Evolutionary conservation across 2,797 vertebrate species (phyloP), one percentile per base, ranked within the genome.

Genomic region (Onychomys torridus): DNA sequence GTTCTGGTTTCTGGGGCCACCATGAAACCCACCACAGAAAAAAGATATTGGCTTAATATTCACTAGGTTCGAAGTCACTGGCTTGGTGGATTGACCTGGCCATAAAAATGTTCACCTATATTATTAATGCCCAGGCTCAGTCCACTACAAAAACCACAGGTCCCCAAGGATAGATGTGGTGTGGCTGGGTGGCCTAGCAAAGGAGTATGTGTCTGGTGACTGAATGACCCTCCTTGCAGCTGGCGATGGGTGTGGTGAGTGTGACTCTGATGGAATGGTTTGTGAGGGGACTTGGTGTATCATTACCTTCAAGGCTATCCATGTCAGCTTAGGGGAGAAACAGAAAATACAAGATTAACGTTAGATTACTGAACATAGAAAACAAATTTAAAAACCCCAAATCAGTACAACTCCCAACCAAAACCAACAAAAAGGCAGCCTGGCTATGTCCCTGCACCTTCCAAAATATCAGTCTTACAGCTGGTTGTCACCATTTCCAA

Each of bases 261-360:
- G 96, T 93, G 98, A 98, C 93, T 96, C 97, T 94, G 2, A 6
- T 96, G 98, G 96, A 97, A 98, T 61, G 97, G 86, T 96, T 97
- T 97, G 96, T 98, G 98, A 98, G 97, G 96, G n/a, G 97, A 89
- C 69, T 97, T 96, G 98, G 97, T 83, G 93, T 90, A 92, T 93
- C 96, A 98, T 99, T 99, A 99, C 99, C 99, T 99, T 99, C 99
- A 99, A 99, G 99, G 99, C 99, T 99, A 99, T 99, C 99, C 99
- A 99, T 99, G 99, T 99, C 99, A 99, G 99, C 99, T 99, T 99
- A 99, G 98, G 98, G 99, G 99, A 98, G 98, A 99, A 98, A 99
- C 98, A 99, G 98, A 98, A 98, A 98, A 98, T 98, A 98, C 97
- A 99, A 21, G 98, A 95, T 98, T 98, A 98, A 98, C 46, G 96